A percentile compares a stretch with the other conserved stretches of the same genome.
phyloP scores from a whole-genome alignment of 1,140 invertebrate genomes.

The Platorchestia sp. region DNA sequence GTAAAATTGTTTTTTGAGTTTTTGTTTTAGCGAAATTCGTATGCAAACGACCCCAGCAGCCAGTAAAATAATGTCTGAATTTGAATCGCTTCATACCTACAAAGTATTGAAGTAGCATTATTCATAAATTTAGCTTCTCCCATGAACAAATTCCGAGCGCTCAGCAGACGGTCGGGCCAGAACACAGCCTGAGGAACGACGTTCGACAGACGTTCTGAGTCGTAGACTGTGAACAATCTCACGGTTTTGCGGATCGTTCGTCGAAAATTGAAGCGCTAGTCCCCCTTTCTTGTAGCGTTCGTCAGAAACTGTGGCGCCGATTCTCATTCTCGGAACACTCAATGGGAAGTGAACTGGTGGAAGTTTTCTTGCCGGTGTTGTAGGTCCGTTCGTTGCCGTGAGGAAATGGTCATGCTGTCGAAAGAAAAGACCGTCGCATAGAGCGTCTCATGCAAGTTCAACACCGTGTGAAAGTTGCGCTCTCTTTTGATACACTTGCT shows the following conservation, averaged over 20 bases:
- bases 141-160: not conserved
- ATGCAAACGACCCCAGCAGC: too few species aligned
- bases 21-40: too few species aligned
- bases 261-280: not conserved
- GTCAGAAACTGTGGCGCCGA: not conserved
- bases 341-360: not conserved
- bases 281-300: slow-evolving; percentile 3
- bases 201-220: not conserved
- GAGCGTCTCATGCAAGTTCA: not conserved
- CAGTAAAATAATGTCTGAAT: too few species aligned
- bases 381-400: not conserved
- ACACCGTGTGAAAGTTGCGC: slow-evolving; percentile 8
- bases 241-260: not conserved
- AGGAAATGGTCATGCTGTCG: not conserved
- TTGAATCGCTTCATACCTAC: too few species aligned
- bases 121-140: not conserved
- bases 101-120: not conserved
- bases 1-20: too few species aligned
- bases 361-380: not conserved
- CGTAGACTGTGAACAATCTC: not conserved
- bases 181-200: not conserved
- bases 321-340: not conserved
- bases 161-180: not conserved
- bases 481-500: slow-evolving; percentile 24
- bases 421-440: not conserved